Evolutionary conservation across 2,888 invertebrate genomes (phyloP), one percentile per base, ranked within the genome.

Genomic region (Tyria jacobaeae): DNA sequence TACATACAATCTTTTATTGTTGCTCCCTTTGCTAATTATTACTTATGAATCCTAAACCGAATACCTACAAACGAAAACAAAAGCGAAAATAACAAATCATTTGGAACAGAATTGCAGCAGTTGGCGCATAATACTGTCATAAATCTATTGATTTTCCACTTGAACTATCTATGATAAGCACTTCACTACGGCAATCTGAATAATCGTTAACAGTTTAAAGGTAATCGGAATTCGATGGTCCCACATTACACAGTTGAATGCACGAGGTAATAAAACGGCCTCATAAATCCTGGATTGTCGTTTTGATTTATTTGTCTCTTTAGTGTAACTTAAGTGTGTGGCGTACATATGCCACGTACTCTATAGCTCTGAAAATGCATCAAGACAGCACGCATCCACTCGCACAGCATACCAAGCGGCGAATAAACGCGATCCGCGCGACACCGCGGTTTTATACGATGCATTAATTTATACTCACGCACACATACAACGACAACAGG

Each of bases 231-330:
- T 39, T 17, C 47, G 6, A 52, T 57, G 44, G 35, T 31, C 57
- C n/a, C n/a, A 57, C 60, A 75, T 75, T 62, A 66, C 53, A 66
- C 65, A 65, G n/a, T 41, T 35, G 56, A 64, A 67, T 60, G 51
- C 44, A 21, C 44, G 55, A 34, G 49, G 52, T 52, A 65, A 65
- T 68, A 75, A 75, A 71, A 60, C 61, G 53, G 24, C 27, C 57
- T 65, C 60, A 51, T 62, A 62, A 59, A 66, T 66, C 62, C 17
- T 34, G 25, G 34, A 17, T 34, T 21, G 34, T 21, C 21, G n/a
- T 51, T 47, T 21, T 14, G 35, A 37, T 37, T 25, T 35, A 61
- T 52, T 62, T 44, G 17, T 63, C 57, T 50, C 27, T 31, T 31
- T 31, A 31, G 27, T 31, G 7, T 31, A 31, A 31, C 2, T 31